A percentile compares a stretch with the other conserved stretches of the same genome.
Conservation (phyloP, 2,888 invertebrate species). For the Heterodera filipjevi region DNA sequence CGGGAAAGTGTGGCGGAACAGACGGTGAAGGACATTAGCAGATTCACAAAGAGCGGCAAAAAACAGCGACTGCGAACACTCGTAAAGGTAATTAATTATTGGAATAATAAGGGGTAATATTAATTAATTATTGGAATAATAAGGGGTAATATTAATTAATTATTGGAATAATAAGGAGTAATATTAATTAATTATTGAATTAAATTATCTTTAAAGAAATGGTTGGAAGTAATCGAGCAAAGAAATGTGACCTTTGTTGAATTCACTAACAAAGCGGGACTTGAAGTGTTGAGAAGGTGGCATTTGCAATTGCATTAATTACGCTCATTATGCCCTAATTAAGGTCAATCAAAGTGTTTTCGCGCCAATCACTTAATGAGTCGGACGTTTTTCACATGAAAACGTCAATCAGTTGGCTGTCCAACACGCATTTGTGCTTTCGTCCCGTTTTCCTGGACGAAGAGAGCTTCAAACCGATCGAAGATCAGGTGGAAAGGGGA, state of each 20-base stretch:
- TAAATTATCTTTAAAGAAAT: slow-evolving; percentile 45
- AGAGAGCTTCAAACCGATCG: slow-evolving; percentile 52
- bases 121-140: slow-evolving; percentile 18
- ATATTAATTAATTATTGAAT: no score
- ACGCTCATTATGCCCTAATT: not conserved
- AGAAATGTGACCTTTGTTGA: slow-evolving; percentile 58
- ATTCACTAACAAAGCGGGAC: slow-evolving; percentile 56
- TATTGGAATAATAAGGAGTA: no score
- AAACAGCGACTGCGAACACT: slow-evolving; percentile 51
- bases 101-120: no score
- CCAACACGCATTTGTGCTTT: slow-evolving; percentile 58
- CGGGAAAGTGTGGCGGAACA: slow-evolving; percentile 57
- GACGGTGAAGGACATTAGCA: slow-evolving; percentile 50
- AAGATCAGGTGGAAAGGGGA: slow-evolving; percentile 48
- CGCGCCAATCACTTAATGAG: slow-evolving; percentile 37
- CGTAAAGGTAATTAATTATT: slow-evolving; percentile 44
- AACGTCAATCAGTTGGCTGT: slow-evolving; percentile 55
- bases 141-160: no score
- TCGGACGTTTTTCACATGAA: slow-evolving; percentile 34
- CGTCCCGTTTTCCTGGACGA: slow-evolving; percentile 51
- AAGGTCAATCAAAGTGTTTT: slow-evolving; percentile 39
- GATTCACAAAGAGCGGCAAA: slow-evolving; percentile 50
- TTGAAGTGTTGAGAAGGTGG: slow-evolving; percentile 51
- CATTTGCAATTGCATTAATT: not conserved
- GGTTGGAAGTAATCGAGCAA: slow-evolving; percentile 54